Conservation (phyloP, 2,113 vertebrate genomes). For the Osmerus eperlanus region DNA sequence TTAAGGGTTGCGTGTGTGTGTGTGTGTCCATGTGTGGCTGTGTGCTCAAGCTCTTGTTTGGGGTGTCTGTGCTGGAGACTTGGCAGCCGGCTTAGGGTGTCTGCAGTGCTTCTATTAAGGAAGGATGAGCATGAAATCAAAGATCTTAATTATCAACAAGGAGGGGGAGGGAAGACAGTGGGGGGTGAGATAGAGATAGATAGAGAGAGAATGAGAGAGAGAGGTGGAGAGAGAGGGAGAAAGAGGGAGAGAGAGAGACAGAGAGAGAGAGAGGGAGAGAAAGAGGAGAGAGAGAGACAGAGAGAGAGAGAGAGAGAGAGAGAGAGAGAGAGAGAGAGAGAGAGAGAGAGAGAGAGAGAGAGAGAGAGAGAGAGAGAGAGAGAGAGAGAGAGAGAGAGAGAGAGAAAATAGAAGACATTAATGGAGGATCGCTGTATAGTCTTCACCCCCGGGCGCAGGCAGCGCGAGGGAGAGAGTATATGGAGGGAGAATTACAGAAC, state of each 20-base stretch:
- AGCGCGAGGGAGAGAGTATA: not conserved
- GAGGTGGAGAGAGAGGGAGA: conserved; percentile 9
- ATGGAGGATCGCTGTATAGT: not conserved
- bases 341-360: not conserved
- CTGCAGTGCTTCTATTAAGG: conserved; percentile 64
- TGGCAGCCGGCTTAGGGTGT: conserved; percentile 54
- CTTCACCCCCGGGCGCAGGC: too few species aligned
- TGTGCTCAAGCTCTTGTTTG: not conserved
- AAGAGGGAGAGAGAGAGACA: not conserved
- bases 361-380: conserved; percentile 8
- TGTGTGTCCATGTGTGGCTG: conserved; percentile 15
- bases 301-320: not conserved
- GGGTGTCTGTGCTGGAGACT: conserved; percentile 35
- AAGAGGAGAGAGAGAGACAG: not conserved
- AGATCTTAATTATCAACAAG: conserved; percentile 70
- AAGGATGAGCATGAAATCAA: conserved; percentile 68
- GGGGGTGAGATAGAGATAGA: conserved; percentile 19
- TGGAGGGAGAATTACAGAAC: conserved; percentile 18
- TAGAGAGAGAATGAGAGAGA: conserved; percentile 20
- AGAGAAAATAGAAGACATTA: not conserved
- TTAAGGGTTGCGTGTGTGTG: conserved; percentile 20
- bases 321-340: conserved; percentile 7
- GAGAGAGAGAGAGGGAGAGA: not conserved
- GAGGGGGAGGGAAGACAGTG: conserved; percentile 25
- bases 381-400: conserved; percentile 9